phyloP scores from a whole-genome alignment of 2,113 vertebrate species.

The Delphinus delphis region DNA sequence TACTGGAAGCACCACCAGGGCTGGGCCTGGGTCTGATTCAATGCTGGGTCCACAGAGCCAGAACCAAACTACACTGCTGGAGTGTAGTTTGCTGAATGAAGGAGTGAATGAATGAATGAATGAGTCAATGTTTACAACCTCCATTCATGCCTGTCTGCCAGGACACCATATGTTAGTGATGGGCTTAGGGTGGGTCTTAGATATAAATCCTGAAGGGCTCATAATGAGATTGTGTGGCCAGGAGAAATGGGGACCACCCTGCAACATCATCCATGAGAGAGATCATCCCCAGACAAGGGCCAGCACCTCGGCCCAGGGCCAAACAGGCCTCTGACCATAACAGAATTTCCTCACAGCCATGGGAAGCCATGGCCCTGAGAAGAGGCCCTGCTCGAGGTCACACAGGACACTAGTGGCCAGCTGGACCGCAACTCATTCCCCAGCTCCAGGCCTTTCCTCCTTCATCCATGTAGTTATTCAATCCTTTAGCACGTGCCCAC shows the following conservation, averaged over 20 bases:
- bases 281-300: neutral
- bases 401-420: neutral
- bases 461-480: neutral
- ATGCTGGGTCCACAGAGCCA: neutral
- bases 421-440: neutral
- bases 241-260: neutral
- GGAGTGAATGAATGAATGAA: neutral
- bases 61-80: neutral
- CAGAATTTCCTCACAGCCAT: neutral
- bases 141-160: neutral
- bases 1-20: neutral
- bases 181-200: slow-evolving; percentile 45
- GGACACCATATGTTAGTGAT: slow-evolving; percentile 47
- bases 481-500: neutral
- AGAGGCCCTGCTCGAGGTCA: neutral
- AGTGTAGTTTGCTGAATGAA: neutral
- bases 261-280: neutral
- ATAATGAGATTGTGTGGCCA: slow-evolving; percentile 43
- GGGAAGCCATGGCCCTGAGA: neutral
- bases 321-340: neutral
- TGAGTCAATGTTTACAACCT: neutral
- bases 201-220: slow-evolving; percentile 25
- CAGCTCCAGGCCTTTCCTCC: neutral
- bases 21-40: neutral
- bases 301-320: neutral